Conservation (phyloP, 2,797 vertebrate genomes). For the Halcyon smyrnensis region DNA sequence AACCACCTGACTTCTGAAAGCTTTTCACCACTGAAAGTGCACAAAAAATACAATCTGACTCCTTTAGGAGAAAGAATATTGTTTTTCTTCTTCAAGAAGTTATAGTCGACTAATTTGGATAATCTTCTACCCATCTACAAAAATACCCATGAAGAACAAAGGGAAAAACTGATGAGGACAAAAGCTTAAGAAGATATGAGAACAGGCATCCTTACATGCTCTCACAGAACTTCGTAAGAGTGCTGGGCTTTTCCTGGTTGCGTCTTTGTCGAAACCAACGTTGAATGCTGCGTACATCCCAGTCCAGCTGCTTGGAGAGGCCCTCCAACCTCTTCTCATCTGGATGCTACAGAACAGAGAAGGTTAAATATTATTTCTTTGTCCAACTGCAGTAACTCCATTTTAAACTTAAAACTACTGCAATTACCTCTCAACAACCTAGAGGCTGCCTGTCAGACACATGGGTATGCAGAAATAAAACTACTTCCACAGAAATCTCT, state of each 20-base stretch:
- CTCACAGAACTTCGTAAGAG: slow-evolving; percentile 93
- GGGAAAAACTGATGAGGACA: not conserved
- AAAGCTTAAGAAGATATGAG: not conserved
- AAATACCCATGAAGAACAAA: not conserved
- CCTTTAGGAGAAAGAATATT: not conserved
- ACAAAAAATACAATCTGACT: not conserved
- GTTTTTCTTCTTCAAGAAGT: not conserved
- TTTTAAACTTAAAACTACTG: not conserved
- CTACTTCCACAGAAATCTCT: not conserved
- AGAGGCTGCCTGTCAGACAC: not conserved
- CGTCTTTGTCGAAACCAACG: slow-evolving; percentile 97
- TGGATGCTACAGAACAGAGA: slow-evolving; percentile 86
- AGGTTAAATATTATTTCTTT: slow-evolving; percentile 6
- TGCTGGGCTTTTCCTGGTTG: slow-evolving; percentile 98
- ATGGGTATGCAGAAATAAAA: not conserved
- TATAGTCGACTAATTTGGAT: not conserved
- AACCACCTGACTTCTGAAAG: not conserved
- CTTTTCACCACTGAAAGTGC: not conserved
- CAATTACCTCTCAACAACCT: not conserved
- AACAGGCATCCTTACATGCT: slow-evolving; percentile 90
- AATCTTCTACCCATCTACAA: not conserved
- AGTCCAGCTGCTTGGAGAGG: slow-evolving; percentile 97
- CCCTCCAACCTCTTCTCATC: slow-evolving; percentile 97
- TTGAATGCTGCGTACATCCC: slow-evolving; percentile 97
- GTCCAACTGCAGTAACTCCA: not conserved